Percentiles rank a stretch among this genome's conserved stretches.
phyloP scores from a whole-genome alignment of 2,797 vertebrate species.

The Halcyon smyrnensis region DNA sequence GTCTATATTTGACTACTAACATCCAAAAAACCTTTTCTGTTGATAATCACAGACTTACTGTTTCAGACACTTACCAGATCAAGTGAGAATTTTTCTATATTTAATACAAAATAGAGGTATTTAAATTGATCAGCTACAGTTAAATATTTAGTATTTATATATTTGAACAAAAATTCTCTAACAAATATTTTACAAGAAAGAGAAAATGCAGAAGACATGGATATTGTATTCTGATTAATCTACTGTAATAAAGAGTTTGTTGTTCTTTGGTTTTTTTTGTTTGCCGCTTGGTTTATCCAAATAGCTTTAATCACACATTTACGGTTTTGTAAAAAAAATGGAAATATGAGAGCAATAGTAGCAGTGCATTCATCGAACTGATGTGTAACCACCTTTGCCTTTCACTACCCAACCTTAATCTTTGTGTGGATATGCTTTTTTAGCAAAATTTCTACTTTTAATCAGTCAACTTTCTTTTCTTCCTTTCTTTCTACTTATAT shows the following conservation, averaged over 20 bases:
- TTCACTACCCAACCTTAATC: not conserved
- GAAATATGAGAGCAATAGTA: not conserved
- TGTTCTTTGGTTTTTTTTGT: not conserved
- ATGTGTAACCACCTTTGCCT: not conserved
- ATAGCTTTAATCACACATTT: not conserved
- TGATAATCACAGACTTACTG: not conserved
- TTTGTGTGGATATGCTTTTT: not conserved
- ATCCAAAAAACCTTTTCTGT: not conserved
- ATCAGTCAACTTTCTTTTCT: not conserved
- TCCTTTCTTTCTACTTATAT: not conserved
- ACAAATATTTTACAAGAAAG: not conserved
- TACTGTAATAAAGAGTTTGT: not conserved
- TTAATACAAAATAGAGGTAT: not conserved
- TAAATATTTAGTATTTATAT: not conserved
- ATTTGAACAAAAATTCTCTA: not conserved
- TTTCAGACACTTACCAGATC: not conserved
- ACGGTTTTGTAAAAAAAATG: not conserved
- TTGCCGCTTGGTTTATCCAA: not conserved
- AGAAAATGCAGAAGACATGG: not conserved
- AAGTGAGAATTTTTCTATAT: not conserved
- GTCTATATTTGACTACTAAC: not conserved
- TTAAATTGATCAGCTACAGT: not conserved
- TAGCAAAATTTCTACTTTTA: not conserved
- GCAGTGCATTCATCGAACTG: not conserved
- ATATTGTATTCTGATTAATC: not conserved